Evolutionary conservation across 92 coral and sea anemone genomes (phyloP).

Genomic region (Blastomussa wellsi): DNA sequence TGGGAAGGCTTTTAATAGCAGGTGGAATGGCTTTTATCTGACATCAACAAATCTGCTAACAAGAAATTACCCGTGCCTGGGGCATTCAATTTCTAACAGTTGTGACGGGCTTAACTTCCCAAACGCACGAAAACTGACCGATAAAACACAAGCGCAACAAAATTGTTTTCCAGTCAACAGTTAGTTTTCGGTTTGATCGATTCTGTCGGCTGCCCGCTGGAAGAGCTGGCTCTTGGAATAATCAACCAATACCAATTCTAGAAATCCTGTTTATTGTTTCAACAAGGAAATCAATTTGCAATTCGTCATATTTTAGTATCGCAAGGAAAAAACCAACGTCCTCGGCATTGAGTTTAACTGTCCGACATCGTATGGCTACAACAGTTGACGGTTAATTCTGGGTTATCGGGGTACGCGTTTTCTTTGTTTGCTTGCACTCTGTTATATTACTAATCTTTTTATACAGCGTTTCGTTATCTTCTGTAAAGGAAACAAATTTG

Average conservation of each 20-base stretch:
- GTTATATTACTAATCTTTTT: background rate
- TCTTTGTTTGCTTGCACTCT: background rate
- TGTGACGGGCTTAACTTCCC: background rate
- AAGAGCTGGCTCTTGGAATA: background rate
- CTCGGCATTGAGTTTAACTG: background rate
- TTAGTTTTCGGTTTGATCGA: background rate
- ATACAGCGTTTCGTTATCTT: background rate
- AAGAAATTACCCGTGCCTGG: background rate
- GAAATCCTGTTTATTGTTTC: background rate
- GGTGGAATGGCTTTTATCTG: background rate
- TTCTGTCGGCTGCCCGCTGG: constrained; percentile 6
- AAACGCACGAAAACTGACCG: background rate
- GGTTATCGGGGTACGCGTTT: background rate
- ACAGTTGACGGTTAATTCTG: background rate
- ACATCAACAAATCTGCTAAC: background rate
- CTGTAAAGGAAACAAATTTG: background rate
- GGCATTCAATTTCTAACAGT: background rate
- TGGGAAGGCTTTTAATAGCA: background rate
- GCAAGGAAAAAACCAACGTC: background rate
- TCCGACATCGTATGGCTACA: background rate
- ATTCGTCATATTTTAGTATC: background rate
- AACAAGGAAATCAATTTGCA: background rate
- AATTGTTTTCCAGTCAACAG: background rate
- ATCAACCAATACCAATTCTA: background rate
- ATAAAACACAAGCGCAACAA: background rate